Percentiles rank a stretch among this genome's conserved stretches.
phyloP scores from a whole-genome alignment of 2,113 vertebrate genomes.

The Lycocorax pyrrhopterus region DNA sequence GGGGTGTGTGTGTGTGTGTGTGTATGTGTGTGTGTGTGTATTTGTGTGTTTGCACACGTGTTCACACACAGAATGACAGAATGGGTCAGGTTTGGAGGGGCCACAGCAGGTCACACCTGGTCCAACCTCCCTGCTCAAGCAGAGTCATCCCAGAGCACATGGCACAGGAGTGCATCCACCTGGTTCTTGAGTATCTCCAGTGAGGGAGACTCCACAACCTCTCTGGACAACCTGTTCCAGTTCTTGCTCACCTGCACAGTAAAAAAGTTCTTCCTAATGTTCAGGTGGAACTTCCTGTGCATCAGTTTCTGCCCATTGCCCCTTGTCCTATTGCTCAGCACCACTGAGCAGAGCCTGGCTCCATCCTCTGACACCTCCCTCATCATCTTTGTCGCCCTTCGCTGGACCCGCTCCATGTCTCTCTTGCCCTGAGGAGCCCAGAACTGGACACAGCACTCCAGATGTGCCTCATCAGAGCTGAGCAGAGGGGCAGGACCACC shows the following conservation, averaged over 20 bases:
- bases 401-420: background rate
- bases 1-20: background rate
- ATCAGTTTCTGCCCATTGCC: background rate
- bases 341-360: background rate
- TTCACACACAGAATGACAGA: background rate
- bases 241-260: accelerated
- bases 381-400: background rate
- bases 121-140: background rate
- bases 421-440: background rate
- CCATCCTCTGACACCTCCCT: background rate
- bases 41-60: accelerated
- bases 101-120: background rate
- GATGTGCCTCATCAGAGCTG: background rate
- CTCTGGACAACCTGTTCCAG: background rate
- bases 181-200: background rate
- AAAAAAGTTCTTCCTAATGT: background rate
- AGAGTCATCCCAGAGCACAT: background rate
- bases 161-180: background rate
- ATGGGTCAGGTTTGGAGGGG: background rate
- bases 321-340: background rate
- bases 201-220: background rate
- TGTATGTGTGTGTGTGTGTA: background rate
- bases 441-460: background rate
- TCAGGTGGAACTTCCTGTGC: background rate
- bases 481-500: background rate